Evolutionary conservation across 2,113 vertebrate species (phyloP).

Genomic region (Gobius niger): DNA sequence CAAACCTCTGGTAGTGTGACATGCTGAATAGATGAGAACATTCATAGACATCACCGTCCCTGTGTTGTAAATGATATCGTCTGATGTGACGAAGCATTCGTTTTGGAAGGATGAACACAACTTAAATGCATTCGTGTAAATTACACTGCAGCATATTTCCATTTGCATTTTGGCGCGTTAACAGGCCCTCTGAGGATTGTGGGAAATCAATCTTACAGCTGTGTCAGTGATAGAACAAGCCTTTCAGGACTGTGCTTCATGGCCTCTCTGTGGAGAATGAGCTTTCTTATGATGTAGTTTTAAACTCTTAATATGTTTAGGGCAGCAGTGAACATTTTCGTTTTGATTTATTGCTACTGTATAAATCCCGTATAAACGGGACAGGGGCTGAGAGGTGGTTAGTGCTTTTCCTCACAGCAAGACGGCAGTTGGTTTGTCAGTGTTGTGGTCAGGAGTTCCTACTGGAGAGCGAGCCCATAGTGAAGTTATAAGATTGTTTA

Average conservation of each 20-base stretch:
- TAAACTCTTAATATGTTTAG: background rate
- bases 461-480: no score
- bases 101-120: background rate
- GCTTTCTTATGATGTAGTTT: background rate
- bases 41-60: background rate
- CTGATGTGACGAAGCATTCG: background rate
- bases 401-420: no score
- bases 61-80: background rate
- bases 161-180: conserved; percentile 3
- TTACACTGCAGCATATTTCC: background rate
- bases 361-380: no score
- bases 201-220: background rate
- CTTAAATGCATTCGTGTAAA: background rate
- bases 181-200: background rate
- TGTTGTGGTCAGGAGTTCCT: no score
- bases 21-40: no score
- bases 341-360: no score
- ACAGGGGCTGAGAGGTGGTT: no score
- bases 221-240: background rate
- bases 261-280: background rate
- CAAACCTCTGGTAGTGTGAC: no score
- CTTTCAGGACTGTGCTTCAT: background rate
- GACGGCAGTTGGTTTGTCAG: no score
- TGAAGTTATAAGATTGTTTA: no score
- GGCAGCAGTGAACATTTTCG: no score